phyloP scores from a whole-genome alignment of 2,888 invertebrate species.

The Idaea aversata region DNA sequence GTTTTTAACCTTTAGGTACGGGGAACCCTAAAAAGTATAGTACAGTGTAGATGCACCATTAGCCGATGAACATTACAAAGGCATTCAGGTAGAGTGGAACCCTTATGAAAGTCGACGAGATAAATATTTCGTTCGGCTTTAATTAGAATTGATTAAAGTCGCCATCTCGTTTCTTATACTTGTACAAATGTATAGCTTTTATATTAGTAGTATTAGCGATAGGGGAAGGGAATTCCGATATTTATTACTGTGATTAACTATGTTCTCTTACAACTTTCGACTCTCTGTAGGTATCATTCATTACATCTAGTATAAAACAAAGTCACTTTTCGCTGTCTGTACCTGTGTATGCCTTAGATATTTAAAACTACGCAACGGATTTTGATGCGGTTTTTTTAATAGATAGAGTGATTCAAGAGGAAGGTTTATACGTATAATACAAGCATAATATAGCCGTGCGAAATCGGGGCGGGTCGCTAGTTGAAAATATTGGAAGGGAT shows the following conservation, averaged over 20 bases:
- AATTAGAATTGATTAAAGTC: conserved; percentile 62
- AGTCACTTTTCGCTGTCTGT: too few species aligned
- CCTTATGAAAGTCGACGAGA: conserved; percentile 63
- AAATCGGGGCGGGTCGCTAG: too few species aligned
- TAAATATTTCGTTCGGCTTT: conserved; percentile 59
- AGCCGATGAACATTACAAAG: conserved; percentile 38
- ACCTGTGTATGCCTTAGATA: too few species aligned
- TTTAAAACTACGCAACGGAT: too few species aligned
- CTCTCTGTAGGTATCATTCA: not conserved
- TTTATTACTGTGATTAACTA: not conserved
- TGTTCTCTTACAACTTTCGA: not conserved
- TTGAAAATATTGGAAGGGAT: too few species aligned
- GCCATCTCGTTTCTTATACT: conserved; percentile 33
- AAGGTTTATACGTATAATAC: too few species aligned
- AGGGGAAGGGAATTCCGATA: conserved; percentile 5
- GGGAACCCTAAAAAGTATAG: not conserved
- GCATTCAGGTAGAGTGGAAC: conserved; percentile 55
- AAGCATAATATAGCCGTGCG: too few species aligned
- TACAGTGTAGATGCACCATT: not conserved
- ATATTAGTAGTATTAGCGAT: conserved; percentile 2
- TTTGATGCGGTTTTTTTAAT: too few species aligned
- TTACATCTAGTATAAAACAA: too few species aligned
- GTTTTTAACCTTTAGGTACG: too few species aligned
- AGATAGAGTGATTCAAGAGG: too few species aligned
- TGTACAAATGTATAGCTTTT: conserved; percentile 14